A percentile compares a stretch with the other conserved stretches of the same genome.
phyloP scores from a whole-genome alignment of 2,888 invertebrate species.

The Hypselothyrea guttata region DNA sequence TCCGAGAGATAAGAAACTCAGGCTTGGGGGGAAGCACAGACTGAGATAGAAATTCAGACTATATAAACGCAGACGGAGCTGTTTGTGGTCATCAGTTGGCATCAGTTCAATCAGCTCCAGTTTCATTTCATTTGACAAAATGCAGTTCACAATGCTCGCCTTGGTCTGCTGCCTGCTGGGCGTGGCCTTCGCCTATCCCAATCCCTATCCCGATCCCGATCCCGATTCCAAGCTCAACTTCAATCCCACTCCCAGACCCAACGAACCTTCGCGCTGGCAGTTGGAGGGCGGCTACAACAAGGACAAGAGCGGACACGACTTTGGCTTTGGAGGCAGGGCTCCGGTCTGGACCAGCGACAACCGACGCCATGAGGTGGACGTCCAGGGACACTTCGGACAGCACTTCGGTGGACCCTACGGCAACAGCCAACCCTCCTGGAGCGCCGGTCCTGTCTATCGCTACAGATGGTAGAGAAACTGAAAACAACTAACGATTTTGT shows the following conservation, averaged over 20 bases:
- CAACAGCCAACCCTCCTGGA: slow-evolving; percentile 55
- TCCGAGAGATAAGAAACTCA: too few species aligned
- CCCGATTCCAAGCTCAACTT: too few species aligned
- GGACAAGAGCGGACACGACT: slow-evolving; percentile 53
- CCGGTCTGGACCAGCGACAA: slow-evolving; percentile 75
- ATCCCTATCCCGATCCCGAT: slow-evolving; percentile 13
- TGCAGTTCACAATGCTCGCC: slow-evolving; percentile 32
- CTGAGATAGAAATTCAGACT: slow-evolving; percentile 2
- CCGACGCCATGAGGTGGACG: slow-evolving; percentile 68
- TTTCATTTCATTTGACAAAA: slow-evolving; percentile 18
- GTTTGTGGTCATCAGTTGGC: slow-evolving; percentile 25
- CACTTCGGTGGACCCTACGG: slow-evolving; percentile 78
- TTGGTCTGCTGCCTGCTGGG: slow-evolving; percentile 35
- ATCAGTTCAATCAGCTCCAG: slow-evolving; percentile 8
- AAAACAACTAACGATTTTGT: neutral
- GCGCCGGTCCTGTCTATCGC: slow-evolving; percentile 52
- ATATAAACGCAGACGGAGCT: slow-evolving; percentile 27
- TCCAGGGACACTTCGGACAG: slow-evolving; percentile 65
- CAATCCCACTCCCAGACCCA: too few species aligned
- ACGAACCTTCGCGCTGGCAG: slow-evolving; percentile 27
- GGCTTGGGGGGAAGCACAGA: too few species aligned
- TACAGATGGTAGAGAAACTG: slow-evolving; percentile 37
- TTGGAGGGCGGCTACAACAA: slow-evolving; percentile 44
- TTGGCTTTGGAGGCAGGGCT: slow-evolving; percentile 50
- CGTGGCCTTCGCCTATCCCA: slow-evolving; percentile 29